These are phyloP conservation scores for Eutrigla gurnardus DNA, from an alignment of 2,797 vertebrate genomes.

Conservation along the genomic window DNA sequence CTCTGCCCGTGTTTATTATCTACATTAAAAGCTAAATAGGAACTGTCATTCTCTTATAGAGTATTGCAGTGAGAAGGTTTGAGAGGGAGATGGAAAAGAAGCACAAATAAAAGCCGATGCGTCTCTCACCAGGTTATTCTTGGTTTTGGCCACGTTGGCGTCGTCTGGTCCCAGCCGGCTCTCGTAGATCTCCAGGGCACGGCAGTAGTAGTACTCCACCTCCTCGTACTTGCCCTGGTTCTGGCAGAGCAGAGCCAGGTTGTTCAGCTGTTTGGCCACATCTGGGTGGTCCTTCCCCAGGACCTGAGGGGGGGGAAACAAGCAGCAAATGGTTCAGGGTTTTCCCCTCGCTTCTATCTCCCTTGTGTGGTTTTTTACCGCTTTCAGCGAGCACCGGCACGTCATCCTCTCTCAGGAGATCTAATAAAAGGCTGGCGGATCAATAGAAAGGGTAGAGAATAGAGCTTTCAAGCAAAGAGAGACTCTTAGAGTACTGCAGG, in stretches of 20 bases:
- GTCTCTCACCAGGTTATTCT: constrained; percentile 95
- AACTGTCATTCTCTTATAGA: neutral
- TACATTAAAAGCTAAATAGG: constrained; percentile 4
- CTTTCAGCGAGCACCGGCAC: constrained; percentile 18
- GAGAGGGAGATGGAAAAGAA: neutral
- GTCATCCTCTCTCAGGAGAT: constrained; percentile 50
- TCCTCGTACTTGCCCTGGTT: constrained; percentile 99
- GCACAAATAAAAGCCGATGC: neutral
- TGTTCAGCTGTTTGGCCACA: constrained; percentile 99
- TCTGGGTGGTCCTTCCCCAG: constrained; percentile 97
- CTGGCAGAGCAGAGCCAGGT: constrained; percentile 97
- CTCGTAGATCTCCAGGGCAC: constrained; percentile 97
- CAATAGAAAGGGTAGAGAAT: constrained; percentile 51
- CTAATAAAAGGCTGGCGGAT: constrained; percentile 66
- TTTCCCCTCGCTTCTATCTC: neutral
- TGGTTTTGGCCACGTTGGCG: constrained; percentile 97
- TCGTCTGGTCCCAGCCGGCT: constrained; percentile 93
- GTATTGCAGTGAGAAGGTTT: neutral
- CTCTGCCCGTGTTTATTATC: constrained; percentile 14
- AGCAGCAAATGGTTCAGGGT: constrained; percentile 13
- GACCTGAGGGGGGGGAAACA: constrained; percentile 82
- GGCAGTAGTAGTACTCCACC: constrained; percentile 97
- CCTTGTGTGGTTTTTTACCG: neutral
- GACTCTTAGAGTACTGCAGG: constrained; percentile 28
- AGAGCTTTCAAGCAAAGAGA: constrained; percentile 53